These are phyloP conservation scores for Reticulitermes speratus DNA, from an alignment of 1,140 invertebrate species.

Conservation along the genomic window DNA sequence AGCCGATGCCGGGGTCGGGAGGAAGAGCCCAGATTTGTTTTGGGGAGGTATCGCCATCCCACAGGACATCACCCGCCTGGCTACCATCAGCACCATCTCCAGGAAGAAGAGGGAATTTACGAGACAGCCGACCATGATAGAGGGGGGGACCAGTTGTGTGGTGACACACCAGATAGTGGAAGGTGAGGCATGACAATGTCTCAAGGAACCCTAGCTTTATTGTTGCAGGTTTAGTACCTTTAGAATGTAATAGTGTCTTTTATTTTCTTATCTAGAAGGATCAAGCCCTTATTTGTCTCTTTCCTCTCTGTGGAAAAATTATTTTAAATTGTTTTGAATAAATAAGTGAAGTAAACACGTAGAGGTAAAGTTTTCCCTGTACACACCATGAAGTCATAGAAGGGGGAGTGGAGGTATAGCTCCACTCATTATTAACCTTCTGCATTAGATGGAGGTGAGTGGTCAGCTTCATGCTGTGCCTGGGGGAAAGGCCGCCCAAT, in stretches of 20 bases:
- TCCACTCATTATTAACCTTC: too few relatives aligned
- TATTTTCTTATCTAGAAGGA: not conserved
- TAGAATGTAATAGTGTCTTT: not conserved
- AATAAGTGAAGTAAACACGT: too few relatives aligned
- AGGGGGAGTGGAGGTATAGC: too few relatives aligned
- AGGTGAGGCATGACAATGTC: slow-evolving; percentile 57
- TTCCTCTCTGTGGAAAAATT: too few relatives aligned
- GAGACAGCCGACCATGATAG: slow-evolving; percentile 77
- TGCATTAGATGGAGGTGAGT: too few relatives aligned
- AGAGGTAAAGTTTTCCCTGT: too few relatives aligned
- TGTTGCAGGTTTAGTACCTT: not conserved
- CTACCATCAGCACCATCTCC: slow-evolving; percentile 55
- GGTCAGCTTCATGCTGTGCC: too few relatives aligned
- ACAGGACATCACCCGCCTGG: slow-evolving; percentile 53
- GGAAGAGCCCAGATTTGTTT: slow-evolving; percentile 60
- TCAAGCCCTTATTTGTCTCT: too few relatives aligned
- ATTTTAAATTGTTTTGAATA: too few relatives aligned
- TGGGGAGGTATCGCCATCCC: slow-evolving; percentile 76
- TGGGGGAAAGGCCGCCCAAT: too few relatives aligned
- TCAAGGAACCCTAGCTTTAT: too few relatives aligned
- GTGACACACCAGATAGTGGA: slow-evolving; percentile 79
- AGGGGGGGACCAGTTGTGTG: slow-evolving; percentile 44
- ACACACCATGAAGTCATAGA: too few relatives aligned
- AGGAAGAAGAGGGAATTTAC: slow-evolving; percentile 81
- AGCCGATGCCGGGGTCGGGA: slow-evolving; percentile 29